Percentiles rank a stretch among this genome's conserved stretches.
These are phyloP conservation scores for Hoplodrina blanda DNA, from an alignment of 2,888 invertebrate genomes.

Conservation along the genomic window DNA sequence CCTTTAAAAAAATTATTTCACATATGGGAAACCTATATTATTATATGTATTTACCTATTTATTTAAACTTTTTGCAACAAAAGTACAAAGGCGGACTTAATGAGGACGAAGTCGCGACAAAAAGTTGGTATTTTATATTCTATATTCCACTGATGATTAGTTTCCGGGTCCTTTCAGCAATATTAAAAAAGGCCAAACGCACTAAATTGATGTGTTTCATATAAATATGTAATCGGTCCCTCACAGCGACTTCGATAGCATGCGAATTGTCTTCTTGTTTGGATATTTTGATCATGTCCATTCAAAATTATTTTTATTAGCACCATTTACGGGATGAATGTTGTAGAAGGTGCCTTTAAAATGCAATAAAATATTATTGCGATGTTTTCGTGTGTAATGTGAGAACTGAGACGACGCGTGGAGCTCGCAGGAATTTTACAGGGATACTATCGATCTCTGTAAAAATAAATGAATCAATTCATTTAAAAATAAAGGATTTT, in stretches of 20 bases:
- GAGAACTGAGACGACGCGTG: slow-evolving; percentile 38
- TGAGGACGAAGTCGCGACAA: too few relatives aligned
- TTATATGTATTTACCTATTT: too few relatives aligned
- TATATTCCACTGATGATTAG: slow-evolving; percentile 2
- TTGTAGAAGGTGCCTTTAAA: slow-evolving; percentile 45
- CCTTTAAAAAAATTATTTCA: too few relatives aligned
- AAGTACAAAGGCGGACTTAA: too few relatives aligned
- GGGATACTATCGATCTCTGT: slow-evolving; percentile 40
- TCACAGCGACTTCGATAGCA: slow-evolving; percentile 61
- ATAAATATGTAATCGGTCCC: slow-evolving; percentile 71
- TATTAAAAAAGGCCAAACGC: slow-evolving; percentile 39
- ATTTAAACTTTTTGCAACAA: too few relatives aligned
- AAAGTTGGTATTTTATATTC: too few relatives aligned
- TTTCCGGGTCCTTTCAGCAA: slow-evolving; percentile 54
- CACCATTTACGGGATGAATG: slow-evolving; percentile 65
- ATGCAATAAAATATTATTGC: slow-evolving; percentile 40
- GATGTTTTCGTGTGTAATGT: slow-evolving; percentile 43
- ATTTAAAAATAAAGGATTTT: slow-evolving; percentile 62
- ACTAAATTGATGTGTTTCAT: slow-evolving; percentile 67
- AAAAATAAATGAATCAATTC: slow-evolving; percentile 55
- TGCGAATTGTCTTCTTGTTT: slow-evolving; percentile 71
- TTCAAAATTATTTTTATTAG: slow-evolving; percentile 63
- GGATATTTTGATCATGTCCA: slow-evolving; percentile 64
- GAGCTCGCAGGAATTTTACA: slow-evolving; percentile 37
- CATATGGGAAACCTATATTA: too few relatives aligned